Base-by-base conservation (phyloP, 2,797 vertebrate species). In the Pteropus rufus region DNA sequence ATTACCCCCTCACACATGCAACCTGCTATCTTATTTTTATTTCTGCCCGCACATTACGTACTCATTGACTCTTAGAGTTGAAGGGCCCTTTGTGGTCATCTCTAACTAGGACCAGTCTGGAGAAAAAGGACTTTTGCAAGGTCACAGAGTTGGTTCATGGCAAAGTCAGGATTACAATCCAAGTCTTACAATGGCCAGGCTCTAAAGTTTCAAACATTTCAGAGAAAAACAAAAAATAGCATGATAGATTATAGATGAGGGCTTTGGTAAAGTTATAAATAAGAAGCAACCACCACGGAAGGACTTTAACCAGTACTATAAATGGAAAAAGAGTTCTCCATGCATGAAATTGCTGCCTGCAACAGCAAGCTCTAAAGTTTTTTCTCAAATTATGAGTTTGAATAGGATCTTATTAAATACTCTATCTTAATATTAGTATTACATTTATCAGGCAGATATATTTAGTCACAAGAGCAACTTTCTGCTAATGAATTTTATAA, bases 341-440 rank as follows among this genome's bases (percentile, higher is more conserved):
- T 60, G 29, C 39, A 83, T 80, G 34, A 95, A 76, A 79, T 69
- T 69, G 7, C 58, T 58, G 15, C 7, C 72, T 73, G 58, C 10
- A 41, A 82, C 24, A 67, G 2, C 36, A 58, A 31, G 29, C 15
- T 84, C 23, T 65, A 64, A 93, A 54, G 24, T 23, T 86, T 77
- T 46, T 36, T 65, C 44, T 83, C 34, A 64, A 88, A 65, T 46
- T 67, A 56, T 75, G 46, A 80, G 26, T 73, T 93, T 81, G 7
- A 93, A 88, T 76, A 49, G 49, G 12, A 82, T 31, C 18, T 58
- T 44, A 26, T 41, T 60, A 76, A 76, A 93, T 83, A 72, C 2
- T n/a, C 65, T 94, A 60, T 24, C 46, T 87, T 96, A 89, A 84
- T 89, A 80, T 60, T 79, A 12, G 19, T 73, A 75, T 34, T 91